Evolutionary conservation across 2,113 vertebrate species (phyloP), one percentile per base, ranked within the genome.

Genomic region (Oceanodroma tethys): DNA sequence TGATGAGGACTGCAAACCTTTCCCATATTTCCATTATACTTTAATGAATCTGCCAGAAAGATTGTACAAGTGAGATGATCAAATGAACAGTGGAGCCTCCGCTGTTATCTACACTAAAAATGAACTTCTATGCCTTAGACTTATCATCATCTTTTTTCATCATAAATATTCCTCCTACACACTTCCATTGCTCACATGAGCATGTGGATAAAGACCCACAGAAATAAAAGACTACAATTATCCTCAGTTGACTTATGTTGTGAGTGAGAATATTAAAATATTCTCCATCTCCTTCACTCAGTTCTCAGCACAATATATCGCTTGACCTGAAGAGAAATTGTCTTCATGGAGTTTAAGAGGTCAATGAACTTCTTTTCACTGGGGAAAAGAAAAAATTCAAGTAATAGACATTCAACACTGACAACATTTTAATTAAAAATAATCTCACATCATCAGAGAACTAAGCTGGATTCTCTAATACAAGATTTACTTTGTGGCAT

Each of bases 31-130:
- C 95, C 94, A 89, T 95, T 90, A 78, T 30, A 82, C 30, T 81
- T 95, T 89, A 96, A 90, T 84, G 93, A 97, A 90, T 60, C 84
- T 92, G 81, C 59, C 85, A 86, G 80, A 91, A 92, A 96, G 76
- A 92, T 56, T 90, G 63, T 53, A 95, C 47, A 60, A 93, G 82
- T 56, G 43, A 86, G 87, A 88, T 68, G 73, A 95, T 89, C 91
- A 83, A 90, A 76, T 42, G 40, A 93, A 91, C 32, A 95, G 58
- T 6, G 10, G 63, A 88, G 65, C 52, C 93, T 88, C 71, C 0
- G 0, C 60, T 91, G 52, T 60, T 81, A 86, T 50, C 91, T 86
- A 83, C 80, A 45, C 59, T 86, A 86, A 91, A 91, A 91, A 94
- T 83, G 19, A 89, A 91, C 30, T 86, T 52, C n/a, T 38, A 7